Conservation (phyloP, 2,888 invertebrate species). For the Noctua janthina region DNA sequence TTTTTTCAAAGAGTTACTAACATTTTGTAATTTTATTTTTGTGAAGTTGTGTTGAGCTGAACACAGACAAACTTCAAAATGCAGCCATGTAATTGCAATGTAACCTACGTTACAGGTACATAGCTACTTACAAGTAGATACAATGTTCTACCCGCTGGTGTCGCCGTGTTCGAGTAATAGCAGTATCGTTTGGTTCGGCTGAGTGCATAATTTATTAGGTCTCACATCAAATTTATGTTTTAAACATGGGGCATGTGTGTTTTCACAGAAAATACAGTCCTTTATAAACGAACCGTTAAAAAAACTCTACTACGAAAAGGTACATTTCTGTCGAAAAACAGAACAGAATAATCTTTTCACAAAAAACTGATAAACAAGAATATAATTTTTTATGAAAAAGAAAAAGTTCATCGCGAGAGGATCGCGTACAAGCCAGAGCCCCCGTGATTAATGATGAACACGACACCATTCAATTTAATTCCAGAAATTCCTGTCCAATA, state of each 20-base stretch:
- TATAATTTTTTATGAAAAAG: constrained; percentile 70
- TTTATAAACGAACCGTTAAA: background rate
- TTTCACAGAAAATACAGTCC: constrained; percentile 10
- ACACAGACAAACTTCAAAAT: background rate
- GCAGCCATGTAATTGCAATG: background rate
- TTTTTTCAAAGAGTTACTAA: background rate
- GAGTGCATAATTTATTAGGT: constrained; percentile 64
- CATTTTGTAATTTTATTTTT: background rate
- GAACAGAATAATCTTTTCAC: constrained; percentile 34
- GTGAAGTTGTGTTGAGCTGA: background rate
- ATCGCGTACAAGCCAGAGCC: constrained; percentile 76
- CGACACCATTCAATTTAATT: constrained; percentile 84
- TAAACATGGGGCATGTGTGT: constrained; percentile 51
- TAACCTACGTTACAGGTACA: background rate
- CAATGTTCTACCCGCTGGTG: constrained; percentile 20
- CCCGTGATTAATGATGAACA: constrained; percentile 82
- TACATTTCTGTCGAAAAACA: constrained; percentile 23
- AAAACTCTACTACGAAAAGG: background rate
- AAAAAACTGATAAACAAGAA: constrained; percentile 63
- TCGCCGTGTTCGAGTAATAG: constrained; percentile 32
- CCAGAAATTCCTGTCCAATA: constrained; percentile 78
- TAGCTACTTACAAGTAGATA: constrained; percentile 3
- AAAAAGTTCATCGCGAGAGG: constrained; percentile 74
- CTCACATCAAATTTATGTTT: constrained; percentile 55
- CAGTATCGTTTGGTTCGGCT: constrained; percentile 52